phyloP scores from a whole-genome alignment of 2,888 invertebrate genomes.

The Cheiracanthium punctorium region DNA sequence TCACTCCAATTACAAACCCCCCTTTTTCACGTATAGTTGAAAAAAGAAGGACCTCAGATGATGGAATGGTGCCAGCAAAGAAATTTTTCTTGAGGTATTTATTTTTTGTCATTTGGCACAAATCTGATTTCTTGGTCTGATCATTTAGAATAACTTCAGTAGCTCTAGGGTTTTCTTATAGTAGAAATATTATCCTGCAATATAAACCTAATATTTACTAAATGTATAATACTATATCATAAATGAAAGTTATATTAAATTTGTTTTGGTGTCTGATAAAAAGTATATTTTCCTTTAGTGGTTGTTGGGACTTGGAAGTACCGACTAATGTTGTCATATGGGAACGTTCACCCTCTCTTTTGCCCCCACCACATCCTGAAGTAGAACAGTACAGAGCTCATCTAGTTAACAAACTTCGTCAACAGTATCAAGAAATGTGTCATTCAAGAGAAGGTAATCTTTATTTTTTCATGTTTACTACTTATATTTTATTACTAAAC shows the following conservation, averaged over 20 bases:
- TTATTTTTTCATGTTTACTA: too few relatives aligned
- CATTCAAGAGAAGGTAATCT: conserved; percentile 87
- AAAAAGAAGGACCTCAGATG: conserved; percentile 88
- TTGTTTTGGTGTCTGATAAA: neutral
- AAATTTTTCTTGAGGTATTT: conserved; percentile 87
- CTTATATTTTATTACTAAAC: too few relatives aligned
- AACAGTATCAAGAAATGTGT: conserved; percentile 95
- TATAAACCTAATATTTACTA: too few relatives aligned
- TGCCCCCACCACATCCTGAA: conserved; percentile 95
- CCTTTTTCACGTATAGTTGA: conserved; percentile 76
- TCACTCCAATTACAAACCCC: conserved; percentile 32
- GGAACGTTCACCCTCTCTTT: conserved; percentile 88
- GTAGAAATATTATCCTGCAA: too few relatives aligned
- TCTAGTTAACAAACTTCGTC: conserved; percentile 88
- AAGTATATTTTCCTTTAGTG: conserved; percentile 77
- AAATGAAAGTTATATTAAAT: too few relatives aligned
- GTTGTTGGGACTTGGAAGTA: conserved; percentile 96
- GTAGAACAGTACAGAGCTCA: conserved; percentile 90
- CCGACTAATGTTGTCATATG: conserved; percentile 92
- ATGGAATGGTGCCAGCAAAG: conserved; percentile 84
- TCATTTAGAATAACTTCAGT: too few relatives aligned
- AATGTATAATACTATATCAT: too few relatives aligned
- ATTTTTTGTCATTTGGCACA: too few relatives aligned
- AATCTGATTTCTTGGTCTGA: too few relatives aligned
- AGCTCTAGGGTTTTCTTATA: too few relatives aligned